Base-by-base conservation (phyloP, 92 coral and sea anemone species). In the Umimayanthus chanpuru region DNA sequence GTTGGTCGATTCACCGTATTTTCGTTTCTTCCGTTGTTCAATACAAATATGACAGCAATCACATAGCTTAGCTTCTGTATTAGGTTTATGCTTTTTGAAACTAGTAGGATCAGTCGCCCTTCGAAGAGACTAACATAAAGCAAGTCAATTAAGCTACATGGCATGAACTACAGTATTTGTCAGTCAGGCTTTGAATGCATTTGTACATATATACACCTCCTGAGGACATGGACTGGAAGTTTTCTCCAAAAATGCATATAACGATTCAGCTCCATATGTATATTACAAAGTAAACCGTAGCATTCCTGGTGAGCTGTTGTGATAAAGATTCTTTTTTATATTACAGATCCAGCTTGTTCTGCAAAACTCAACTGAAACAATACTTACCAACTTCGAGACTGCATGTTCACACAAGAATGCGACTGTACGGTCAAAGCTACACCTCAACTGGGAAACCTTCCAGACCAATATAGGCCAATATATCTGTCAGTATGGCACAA, bases 391-490 rank as follows among this genome's bases (percentile, higher is more conserved):
- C 23, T 43, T 20, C 28, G 79, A 39, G 5, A n/a, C 49, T 39
- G 53, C 79, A 75, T 75, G 44, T 6, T 75, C 53, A 75, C 79
- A 75, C 79, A 38, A 75, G 43, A 15, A 75, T 75, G 79, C 50
- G 25, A 32, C 36, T 32, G 36, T 0, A 43, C 5, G 49, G 44
- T 36, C 11, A 75, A 18, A 16, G 20, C 49, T 21, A 4, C 23
- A 21, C 25, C 21, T 14, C 18, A 1, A 18, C 16, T 38, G 44
- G 38, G n/a, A 23, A 30, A 73, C 38, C 4, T 39, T 73, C 77
- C 18, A 39, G 18, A 1, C 5, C 44, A 14, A 73, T 16, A 6
- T 36, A 32, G 18, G 3, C 18, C 44, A 14, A 73, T 16, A 23
- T 36, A 32, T 29, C 44, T 53, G 58, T 12, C 11, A 53, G 58